Percentiles rank a stretch among this genome's conserved stretches.
phyloP scores from a whole-genome alignment of 2,113 vertebrate species.

The Hemiprocne comata region DNA sequence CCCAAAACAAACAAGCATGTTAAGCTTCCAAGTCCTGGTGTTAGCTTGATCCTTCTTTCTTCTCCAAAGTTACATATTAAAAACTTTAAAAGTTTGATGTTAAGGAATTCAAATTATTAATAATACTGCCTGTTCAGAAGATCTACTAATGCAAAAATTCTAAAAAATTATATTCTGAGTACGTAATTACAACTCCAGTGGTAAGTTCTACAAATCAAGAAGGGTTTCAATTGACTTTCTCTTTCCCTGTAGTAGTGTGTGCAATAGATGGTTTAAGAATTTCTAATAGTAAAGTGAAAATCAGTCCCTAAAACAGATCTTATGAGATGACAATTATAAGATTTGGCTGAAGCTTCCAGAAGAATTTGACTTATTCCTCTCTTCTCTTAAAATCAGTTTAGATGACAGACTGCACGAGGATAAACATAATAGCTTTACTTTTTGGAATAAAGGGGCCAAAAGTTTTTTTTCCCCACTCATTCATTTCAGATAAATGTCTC shows the following conservation, averaged over 20 bases:
- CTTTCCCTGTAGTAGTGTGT: neutral
- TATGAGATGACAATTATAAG: slow-evolving; percentile 18
- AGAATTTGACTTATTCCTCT: neutral
- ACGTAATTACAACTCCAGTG: slow-evolving; percentile 17
- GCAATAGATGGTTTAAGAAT: slow-evolving; percentile 28
- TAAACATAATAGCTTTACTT: neutral
- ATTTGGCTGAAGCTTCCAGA: slow-evolving; percentile 10
- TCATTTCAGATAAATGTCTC: neutral
- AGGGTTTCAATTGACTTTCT: neutral
- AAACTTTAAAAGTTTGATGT: neutral
- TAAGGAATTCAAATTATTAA: slow-evolving; percentile 26
- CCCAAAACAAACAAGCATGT: neutral
- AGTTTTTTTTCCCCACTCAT: neutral
- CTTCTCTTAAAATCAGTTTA: neutral
- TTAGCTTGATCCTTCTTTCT: neutral
- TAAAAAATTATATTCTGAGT: slow-evolving; percentile 46
- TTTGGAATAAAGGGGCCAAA: neutral
- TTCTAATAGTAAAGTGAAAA: slow-evolving; percentile 34
- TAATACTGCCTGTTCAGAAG: slow-evolving; percentile 1
- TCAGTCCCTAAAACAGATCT: slow-evolving; percentile 11
- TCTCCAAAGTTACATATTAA: neutral
- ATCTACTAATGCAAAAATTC: neutral
- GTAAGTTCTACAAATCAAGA: neutral
- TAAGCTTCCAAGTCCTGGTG: neutral
- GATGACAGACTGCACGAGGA: neutral